Evolutionary conservation across 2,888 invertebrate species (phyloP), one percentile per base, ranked within the genome.

Genomic region (Pyrrhia umbra): DNA sequence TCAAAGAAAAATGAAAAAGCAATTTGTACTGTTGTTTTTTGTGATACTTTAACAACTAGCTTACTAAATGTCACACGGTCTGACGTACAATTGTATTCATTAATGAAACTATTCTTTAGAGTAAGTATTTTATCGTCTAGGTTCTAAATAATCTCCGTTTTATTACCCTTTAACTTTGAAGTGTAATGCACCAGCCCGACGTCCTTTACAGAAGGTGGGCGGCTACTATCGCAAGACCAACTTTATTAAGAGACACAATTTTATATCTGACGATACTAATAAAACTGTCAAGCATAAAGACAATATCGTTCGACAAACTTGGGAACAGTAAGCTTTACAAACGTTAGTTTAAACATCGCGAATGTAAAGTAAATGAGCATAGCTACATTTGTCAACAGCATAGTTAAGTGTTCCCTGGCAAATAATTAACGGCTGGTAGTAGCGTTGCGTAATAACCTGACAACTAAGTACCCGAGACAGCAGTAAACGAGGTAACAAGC

Each of bases 361-460:
- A 81, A 79, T 76, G 65, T 76, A 67, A 75, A 77, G 68, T 79
- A 80, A 82, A 82, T 74, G 79, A 77, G 77, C 69, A 67, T 60
- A 70, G 77, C 56, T 64, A 80, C 81, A 83, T 85, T 87, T 86
- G 87, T 88, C 86, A 87, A 83, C 82, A 75, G 80, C 82, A 78
- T 74, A 62, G 68, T 74, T 77, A 80, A 84, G 71, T 77, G 80
- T 78, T 74, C 70, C 45, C 70, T 67, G 21, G 63, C 66, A 76
- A 77, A 68, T 80, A 78, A 75, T 78, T 80, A 78, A 78, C 67
- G 63, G 58, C 40, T 68, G 68, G 63, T 68, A 66, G 75, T 56
- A 61, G 55, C 59, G 68, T 68, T 75, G 70, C 62, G 77, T 69
- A 80, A 77, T 79, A 66, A 71, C 56, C 57, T 54, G 75, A 62